Conservation (phyloP, 2,797 vertebrate species). For the Gymnoscopelus braueri region DNA sequence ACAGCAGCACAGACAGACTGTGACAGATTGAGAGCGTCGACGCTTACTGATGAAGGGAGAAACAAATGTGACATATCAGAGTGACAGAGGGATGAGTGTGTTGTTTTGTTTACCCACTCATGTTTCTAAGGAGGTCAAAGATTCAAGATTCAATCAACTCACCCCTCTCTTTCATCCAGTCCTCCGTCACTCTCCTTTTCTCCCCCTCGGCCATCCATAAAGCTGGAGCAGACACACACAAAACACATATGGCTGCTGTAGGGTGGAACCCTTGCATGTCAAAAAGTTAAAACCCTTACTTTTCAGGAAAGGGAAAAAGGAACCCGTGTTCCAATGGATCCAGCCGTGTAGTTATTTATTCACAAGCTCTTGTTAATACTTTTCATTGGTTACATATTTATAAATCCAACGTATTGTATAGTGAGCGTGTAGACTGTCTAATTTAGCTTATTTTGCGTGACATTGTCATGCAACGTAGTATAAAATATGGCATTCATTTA, state of each 20-base stretch:
- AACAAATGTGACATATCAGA: slow-evolving; percentile 43
- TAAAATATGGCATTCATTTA: no score
- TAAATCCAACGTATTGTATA: slow-evolving; percentile 1
- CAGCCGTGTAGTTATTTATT: no score
- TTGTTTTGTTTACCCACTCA: slow-evolving; percentile 28
- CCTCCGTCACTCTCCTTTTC: neutral
- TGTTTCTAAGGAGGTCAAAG: slow-evolving; percentile 58
- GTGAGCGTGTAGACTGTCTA: neutral
- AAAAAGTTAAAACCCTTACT: no score
- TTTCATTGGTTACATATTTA: no score
- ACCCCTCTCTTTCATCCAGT: slow-evolving; percentile 33
- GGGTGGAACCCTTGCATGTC: no score
- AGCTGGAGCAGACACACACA: slow-evolving; percentile 26
- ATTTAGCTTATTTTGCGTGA: no score
- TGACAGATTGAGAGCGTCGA: slow-evolving; percentile 76
- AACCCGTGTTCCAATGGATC: no score
- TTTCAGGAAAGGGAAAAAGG: no score
- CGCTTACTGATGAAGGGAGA: slow-evolving; percentile 49
- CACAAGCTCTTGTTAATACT: no score
- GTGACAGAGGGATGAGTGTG: slow-evolving; percentile 51
- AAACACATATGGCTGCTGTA: slow-evolving; percentile 18
- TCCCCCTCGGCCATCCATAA: slow-evolving; percentile 23
- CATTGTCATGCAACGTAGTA: no score
- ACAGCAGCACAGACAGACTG: slow-evolving; percentile 45
- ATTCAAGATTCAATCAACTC: slow-evolving; percentile 46